Evolutionary conservation across 2,888 invertebrate genomes (phyloP).

Genomic region (Sinhomidia bicolor): DNA sequence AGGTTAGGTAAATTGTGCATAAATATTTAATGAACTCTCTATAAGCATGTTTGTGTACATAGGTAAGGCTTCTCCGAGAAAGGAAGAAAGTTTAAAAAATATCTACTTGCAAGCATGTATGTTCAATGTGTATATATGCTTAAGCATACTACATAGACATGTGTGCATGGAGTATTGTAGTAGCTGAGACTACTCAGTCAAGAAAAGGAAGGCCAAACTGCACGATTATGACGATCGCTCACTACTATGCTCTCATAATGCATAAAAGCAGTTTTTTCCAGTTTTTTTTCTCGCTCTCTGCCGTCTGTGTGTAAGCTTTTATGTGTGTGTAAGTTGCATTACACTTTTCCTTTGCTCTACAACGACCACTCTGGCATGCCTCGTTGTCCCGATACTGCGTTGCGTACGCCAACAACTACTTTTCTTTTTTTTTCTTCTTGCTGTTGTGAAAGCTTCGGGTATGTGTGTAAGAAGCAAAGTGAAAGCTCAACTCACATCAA

Average conservation of each 20-base stretch:
- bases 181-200: not conserved
- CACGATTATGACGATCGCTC: not conserved
- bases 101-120: too few species aligned
- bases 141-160: not conserved
- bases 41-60: not conserved
- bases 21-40: not conserved
- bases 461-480: not conserved
- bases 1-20: constrained; percentile 3
- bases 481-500: constrained; percentile 43
- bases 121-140: not conserved
- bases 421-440: not conserved
- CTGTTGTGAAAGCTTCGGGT: too few species aligned
- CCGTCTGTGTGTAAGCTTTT: not conserved
- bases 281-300: constrained; percentile 37
- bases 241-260: constrained; percentile 3
- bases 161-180: not conserved
- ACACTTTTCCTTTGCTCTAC: constrained; percentile 39
- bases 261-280: constrained; percentile 46
- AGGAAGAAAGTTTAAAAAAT: not conserved
- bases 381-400: constrained; percentile 7
- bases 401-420: constrained; percentile 39
- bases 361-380: not conserved
- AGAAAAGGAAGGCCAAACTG: constrained; percentile 49
- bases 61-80: not conserved
- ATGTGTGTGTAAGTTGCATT: constrained; percentile 40